Percentiles rank a stretch among this genome's conserved stretches.
These are phyloP conservation scores for Brevipalpus yothersi DNA, from an alignment of 1,140 invertebrate genomes.

Conservation along the genomic window DNA sequence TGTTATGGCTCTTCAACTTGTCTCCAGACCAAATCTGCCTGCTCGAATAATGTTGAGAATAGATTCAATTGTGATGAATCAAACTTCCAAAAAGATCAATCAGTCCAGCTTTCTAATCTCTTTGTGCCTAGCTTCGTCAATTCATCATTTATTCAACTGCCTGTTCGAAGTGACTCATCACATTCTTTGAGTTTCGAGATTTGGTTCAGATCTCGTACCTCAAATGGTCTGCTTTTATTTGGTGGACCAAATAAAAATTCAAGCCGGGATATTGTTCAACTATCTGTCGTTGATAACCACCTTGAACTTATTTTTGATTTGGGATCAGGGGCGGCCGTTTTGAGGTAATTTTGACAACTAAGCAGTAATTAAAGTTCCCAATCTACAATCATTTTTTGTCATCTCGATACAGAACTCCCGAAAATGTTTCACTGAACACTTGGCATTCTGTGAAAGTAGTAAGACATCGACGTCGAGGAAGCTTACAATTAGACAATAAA, in stretches of 20 bases:
- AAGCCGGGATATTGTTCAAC: conserved; percentile 44
- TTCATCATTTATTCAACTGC: background rate
- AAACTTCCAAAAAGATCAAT: too few species aligned
- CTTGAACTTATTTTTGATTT: conserved; percentile 64
- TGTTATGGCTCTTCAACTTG: background rate
- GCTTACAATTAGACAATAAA: conserved; percentile 38
- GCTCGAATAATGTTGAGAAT: too few species aligned
- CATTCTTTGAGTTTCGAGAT: conserved; percentile 55
- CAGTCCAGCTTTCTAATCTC: too few species aligned
- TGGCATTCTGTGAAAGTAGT: conserved; percentile 9
- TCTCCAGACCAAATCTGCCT: background rate
- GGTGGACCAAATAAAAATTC: conserved; percentile 50
- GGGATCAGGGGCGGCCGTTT: conserved; percentile 63
- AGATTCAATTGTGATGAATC: too few species aligned
- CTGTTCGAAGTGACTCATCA: conserved; percentile 29
- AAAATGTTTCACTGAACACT: background rate
- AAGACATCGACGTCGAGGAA: conserved; percentile 36
- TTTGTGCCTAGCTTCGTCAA: background rate
- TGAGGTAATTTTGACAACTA: conserved; percentile 32
- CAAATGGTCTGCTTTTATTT: conserved; percentile 39
- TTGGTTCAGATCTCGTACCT: conserved; percentile 50
- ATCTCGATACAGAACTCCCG: background rate
- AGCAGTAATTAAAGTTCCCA: too few species aligned
- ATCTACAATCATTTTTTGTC: background rate
- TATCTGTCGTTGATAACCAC: conserved; percentile 48